These are phyloP conservation scores for Cromileptes altivelis DNA, from an alignment of 2,113 vertebrate genomes.

Conservation along the genomic window DNA sequence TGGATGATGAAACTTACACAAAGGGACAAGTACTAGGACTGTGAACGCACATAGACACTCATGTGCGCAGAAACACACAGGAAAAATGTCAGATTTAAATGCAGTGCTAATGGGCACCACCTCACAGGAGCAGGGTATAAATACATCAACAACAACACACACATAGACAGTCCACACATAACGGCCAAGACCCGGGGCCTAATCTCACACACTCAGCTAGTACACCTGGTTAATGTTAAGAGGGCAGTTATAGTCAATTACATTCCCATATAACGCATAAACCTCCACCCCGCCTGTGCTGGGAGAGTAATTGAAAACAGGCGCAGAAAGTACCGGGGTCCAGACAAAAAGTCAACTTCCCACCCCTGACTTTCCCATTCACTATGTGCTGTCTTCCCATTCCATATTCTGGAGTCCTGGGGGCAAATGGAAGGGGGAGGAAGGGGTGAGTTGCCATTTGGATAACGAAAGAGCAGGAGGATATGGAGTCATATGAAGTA, in stretches of 20 bases:
- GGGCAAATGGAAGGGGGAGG: conserved; percentile 51
- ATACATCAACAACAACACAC: conserved; percentile 78
- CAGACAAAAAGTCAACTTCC: conserved; percentile 82
- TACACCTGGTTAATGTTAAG: conserved; percentile 87
- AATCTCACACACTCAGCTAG: conserved; percentile 84
- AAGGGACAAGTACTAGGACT: conserved; percentile 25
- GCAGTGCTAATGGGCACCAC: conserved; percentile 74
- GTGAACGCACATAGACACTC: neutral
- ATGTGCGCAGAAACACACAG: conserved; percentile 37
- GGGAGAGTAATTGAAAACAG: conserved; percentile 86
- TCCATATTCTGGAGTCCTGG: conserved; percentile 50
- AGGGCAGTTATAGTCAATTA: conserved; percentile 87
- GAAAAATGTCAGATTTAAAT: conserved; percentile 66
- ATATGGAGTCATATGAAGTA: conserved; percentile 64
- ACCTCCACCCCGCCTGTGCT: conserved; percentile 80
- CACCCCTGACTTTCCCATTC: conserved; percentile 72
- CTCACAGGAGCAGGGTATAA: conserved; percentile 74
- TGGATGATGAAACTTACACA: conserved; percentile 50
- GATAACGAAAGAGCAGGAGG: conserved; percentile 69
- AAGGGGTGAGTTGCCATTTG: conserved; percentile 69
- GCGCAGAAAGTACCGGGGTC: conserved; percentile 62
- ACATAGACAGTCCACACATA: conserved; percentile 65
- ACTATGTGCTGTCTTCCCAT: conserved; percentile 51
- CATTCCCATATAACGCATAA: conserved; percentile 86
- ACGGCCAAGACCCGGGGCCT: conserved; percentile 77